Base-by-base conservation (phyloP, 1,140 invertebrate species). In the Sesamia nonagrioides region DNA sequence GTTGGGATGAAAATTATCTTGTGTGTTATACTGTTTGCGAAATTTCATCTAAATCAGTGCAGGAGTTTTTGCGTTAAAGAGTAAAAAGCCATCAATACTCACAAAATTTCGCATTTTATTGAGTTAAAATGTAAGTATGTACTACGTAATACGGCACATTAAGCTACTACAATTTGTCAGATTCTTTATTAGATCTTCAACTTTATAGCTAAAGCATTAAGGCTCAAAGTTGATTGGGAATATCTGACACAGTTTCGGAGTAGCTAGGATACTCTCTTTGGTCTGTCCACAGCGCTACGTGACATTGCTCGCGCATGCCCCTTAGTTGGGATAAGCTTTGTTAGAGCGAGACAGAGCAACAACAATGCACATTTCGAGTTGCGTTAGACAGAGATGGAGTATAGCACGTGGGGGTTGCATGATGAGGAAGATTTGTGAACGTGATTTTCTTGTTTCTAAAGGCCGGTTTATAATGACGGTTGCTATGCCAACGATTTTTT, bases 401-500 rank as follows among this genome's bases (percentile, higher is more conserved):
- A 63, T 17, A 76, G 45, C 84, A 83, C 63, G 77, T 63, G 56
- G 3, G 11, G 73, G 21, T 21, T 40, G 77, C 50, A 78, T 85
- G 80, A 58, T 81, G 3, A 17, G 54, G 27, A 33, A 71, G 27
- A 11, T 71, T 71, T 73, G 35, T 5, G 1, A 37, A 1, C 15
- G 50, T 52, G 58, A 61, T 61, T 61, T 17, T 52, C 18, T 54
- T 58, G 13, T 61, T 13, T 60, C 13, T 3, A 17, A 52, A 17
- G 5, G 50, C n/a, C 4, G 5, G n/a, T 8, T 52, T 11, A 8
- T 45, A 9, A 1, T 45, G 3, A 7, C 7, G 3, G 37, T 37
- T 37, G 37, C 37, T 37, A 5, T 37, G 37, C 37, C 37, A 37
- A 7, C 37, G 3, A 37, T 37, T 37, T 37, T 37, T 37, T 37